Base-by-base conservation (phyloP, 1,140 invertebrate species). In the Panagrolaimus sp. region DNA sequence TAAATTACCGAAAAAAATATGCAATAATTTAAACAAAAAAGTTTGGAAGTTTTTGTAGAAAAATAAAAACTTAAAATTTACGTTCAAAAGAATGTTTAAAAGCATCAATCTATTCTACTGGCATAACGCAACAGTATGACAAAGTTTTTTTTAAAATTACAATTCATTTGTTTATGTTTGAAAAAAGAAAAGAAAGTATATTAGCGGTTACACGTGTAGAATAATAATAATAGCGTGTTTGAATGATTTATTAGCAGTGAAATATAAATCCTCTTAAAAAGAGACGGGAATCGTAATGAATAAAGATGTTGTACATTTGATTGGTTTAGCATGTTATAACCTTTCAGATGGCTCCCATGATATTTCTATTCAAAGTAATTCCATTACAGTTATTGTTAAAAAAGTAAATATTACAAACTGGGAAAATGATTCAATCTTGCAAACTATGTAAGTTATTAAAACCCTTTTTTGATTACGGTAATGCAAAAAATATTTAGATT, bases 191-290 rank as follows among this genome's bases (percentile, higher is more conserved):
- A n/a, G 31, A 38, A 45, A 51, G 51, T 48, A 48, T 27, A 65
- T 23, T 47, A n/a, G 64, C 27, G 20, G 45, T 65, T 9, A 65
- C 64, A 3, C 45, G 51, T 16, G 38, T 45, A 46, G 44, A 46
- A 67, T 53, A 44, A 72, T 53, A 13, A 67, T 67, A n/a, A 51
- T 27, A 25, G 44, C 31, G 7, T 61, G 2, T n/a, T 45, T 57
- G 2, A 38, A 38, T 38, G 31, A 4, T 38, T 38, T 4, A 38
- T 7, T 38, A 38, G 7, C 31, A 38, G 2, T 38, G 2, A 7
- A 38, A 4, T 38, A 38, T 4, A 7, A 38, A 38, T 38, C 31
- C 23, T 45, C 48, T 61, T 0, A 25, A 57, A 13, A 9, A 45
- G 5, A 57, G 61, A 27, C 45, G 51, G 13, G 43, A 42, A 61